Base-by-base conservation (phyloP, 2,797 vertebrate species). In the Hyperoplus lanceolatus region DNA sequence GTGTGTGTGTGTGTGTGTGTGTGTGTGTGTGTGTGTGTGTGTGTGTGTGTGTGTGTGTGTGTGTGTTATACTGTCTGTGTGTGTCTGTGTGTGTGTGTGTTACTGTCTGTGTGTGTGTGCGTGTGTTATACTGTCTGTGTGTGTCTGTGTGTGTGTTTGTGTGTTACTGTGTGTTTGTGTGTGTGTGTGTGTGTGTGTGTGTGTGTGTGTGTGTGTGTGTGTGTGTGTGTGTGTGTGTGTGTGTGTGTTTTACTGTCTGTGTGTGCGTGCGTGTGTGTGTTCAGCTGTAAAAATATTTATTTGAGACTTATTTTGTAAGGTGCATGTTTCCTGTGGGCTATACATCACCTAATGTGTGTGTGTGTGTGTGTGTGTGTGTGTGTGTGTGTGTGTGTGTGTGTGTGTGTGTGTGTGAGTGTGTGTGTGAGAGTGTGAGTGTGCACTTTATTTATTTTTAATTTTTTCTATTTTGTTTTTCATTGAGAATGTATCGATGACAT, bases 321-420 rank as follows among this genome's bases (percentile, higher is more conserved):
- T 81, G 87, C 87, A 86, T 79, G 83, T 78, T 85, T 87, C 80
- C 76, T 82, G 79, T 81, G 65, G 67, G 80, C 82, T 65, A 77
- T 55, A 29, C 21, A 84, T 93, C 90, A 92, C 90, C 91, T 87
- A 87, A 91, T 87, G 92, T 93, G 93, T 90, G 89, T 87, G 29
- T 29, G 29, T 29, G 29, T 29, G 29, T 29, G 29, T 29, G 29
- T 29, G 29, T 29, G 29, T 29, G 29, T 29, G 29, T 29, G 29
- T 29, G 29, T 29, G 29, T 29, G 29, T 29, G 29, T 29, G 29
- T 29, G 29, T 29, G 29, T 29, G 29, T 29, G 29, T 29, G 29
- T 29, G 29, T 29, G 29, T 29, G 29, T 29, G 29, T 29, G 29
- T 29, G 29, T 29, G 29, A 2, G 29, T 29, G 29, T 29, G 29